Conservation (phyloP, 2,888 invertebrate species). For the Ennomos erosarius region DNA sequence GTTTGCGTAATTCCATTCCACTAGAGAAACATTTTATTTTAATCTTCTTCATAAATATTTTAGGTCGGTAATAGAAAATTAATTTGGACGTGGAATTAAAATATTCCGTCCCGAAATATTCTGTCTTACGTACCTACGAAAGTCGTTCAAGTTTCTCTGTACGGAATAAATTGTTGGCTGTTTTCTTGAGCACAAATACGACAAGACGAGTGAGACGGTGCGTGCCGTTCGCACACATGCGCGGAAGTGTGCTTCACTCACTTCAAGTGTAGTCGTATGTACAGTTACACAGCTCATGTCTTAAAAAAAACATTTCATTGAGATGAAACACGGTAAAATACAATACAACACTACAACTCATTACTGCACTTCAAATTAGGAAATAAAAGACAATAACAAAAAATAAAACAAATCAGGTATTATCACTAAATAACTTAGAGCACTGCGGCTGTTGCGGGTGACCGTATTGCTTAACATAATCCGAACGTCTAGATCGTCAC, state of each 20-base stretch:
- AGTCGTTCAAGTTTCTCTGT: constrained; percentile 45
- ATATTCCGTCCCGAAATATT: constrained; percentile 36
- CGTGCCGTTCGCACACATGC: constrained; percentile 72
- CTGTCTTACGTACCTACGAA: constrained; percentile 31
- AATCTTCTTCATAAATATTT: constrained; percentile 41
- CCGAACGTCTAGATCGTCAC: no score
- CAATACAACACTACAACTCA: no score
- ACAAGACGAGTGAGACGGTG: constrained; percentile 67
- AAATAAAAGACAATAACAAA: no score
- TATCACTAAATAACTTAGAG: no score
- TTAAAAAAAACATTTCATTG: not conserved
- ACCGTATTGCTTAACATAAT: no score
- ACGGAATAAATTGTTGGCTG: constrained; percentile 58
- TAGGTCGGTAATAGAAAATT: constrained; percentile 40
- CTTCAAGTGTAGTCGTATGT: constrained; percentile 36
- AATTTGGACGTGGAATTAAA: constrained; percentile 41
- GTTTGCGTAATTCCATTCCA: constrained; percentile 26
- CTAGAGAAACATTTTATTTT: constrained; percentile 37
- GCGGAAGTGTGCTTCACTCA: constrained; percentile 75
- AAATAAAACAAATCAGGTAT: no score
- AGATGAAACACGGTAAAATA: no score
- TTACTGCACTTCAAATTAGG: no score
- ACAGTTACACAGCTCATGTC: constrained; percentile 16
- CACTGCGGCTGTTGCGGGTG: no score
- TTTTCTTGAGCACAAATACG: constrained; percentile 60